Evolutionary conservation across 2,888 invertebrate genomes (phyloP).

Genomic region (Brachyptera putata): DNA sequence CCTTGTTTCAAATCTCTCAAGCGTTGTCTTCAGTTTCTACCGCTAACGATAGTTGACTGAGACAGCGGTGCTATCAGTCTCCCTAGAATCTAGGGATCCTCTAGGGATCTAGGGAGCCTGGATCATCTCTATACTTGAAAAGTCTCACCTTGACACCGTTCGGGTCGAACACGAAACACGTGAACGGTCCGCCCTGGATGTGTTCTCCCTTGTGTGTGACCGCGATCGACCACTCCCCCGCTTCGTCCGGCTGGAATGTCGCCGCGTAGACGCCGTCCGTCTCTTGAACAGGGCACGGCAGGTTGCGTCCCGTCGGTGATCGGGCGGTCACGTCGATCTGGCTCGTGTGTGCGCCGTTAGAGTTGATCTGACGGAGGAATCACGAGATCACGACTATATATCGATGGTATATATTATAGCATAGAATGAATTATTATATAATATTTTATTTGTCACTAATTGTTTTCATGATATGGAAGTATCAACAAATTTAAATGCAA

Average conservation of each 20-base stretch:
- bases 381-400: no score
- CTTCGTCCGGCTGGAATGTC: constrained; percentile 95
- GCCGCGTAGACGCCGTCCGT: constrained; percentile 90
- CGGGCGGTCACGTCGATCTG: constrained; percentile 90
- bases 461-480: background rate
- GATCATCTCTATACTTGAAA: no score
- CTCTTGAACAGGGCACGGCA: constrained; percentile 77
- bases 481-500: no score
- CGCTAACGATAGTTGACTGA: no score
- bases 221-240: constrained; percentile 95
- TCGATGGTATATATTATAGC: no score
- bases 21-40: no score
- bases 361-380: constrained; percentile 62
- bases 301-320: constrained; percentile 80
- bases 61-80: no score
- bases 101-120: no score
- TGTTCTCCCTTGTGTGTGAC: constrained; percentile 94
- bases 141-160: constrained; percentile 76
- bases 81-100: no score
- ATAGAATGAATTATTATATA: no score
- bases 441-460: background rate
- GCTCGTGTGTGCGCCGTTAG: constrained; percentile 56
- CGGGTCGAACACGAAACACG: constrained; percentile 93
- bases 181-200: constrained; percentile 94
- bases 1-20: no score